phyloP scores from a whole-genome alignment of 1,140 invertebrate species.

The Dinothrombium tinctorium region DNA sequence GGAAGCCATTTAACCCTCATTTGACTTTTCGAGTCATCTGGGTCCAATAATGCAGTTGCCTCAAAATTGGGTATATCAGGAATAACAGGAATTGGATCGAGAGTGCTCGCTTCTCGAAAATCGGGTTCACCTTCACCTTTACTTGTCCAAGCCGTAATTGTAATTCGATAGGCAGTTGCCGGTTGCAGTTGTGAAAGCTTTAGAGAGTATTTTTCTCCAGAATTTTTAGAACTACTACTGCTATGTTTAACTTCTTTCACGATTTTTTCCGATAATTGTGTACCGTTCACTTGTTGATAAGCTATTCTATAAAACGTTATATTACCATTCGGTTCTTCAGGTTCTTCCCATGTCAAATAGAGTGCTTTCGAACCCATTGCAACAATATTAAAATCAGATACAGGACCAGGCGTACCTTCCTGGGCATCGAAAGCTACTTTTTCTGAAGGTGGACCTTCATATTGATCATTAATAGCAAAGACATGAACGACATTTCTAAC shows the following conservation, averaged over 20 bases:
- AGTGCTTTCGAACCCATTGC: constrained; percentile 69
- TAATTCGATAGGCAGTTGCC: constrained; percentile 66
- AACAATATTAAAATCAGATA: constrained; percentile 52
- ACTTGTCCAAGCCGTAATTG: constrained; percentile 47
- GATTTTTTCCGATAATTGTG: constrained; percentile 30
- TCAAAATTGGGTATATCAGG: constrained; percentile 53
- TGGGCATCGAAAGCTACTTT: constrained; percentile 13
- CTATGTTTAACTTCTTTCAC: constrained; percentile 40
- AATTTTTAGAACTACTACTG: constrained; percentile 47
- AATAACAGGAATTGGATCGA: constrained; percentile 14
- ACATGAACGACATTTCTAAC: constrained; percentile 71
- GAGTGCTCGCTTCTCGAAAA: constrained; percentile 18
- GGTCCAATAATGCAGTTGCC: constrained; percentile 36
- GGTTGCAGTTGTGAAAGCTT: constrained; percentile 61
- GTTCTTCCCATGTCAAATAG: constrained; percentile 68
- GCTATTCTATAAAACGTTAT: constrained; percentile 78
- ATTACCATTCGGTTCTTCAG: constrained; percentile 76
- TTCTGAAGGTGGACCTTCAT: constrained; percentile 63
- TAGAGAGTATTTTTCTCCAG: constrained; percentile 43
- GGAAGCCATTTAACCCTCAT: constrained; percentile 60
- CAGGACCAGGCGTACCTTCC: constrained; percentile 47
- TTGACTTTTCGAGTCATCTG: constrained; percentile 43
- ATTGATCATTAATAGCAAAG: constrained; percentile 62
- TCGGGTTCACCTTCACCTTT: constrained; percentile 43
- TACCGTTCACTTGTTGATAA: constrained; percentile 37